Conservation (phyloP, 2,113 vertebrate species). For the Caretta caretta region DNA sequence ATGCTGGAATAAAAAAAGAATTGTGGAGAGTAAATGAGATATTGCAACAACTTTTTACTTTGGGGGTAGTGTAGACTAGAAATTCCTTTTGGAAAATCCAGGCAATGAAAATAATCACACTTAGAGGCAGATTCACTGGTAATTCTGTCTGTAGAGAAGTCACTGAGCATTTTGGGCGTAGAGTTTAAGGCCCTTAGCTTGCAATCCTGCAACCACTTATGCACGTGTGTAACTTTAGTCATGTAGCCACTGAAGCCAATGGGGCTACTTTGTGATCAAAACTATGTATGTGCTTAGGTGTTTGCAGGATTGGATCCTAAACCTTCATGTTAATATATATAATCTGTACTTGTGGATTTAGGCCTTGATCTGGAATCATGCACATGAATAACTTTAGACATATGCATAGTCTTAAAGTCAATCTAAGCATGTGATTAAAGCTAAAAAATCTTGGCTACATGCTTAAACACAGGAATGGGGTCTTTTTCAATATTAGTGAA, state of each 20-base stretch:
- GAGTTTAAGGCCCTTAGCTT: neutral
- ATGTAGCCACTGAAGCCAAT: neutral
- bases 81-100: neutral
- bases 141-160: too few relatives aligned
- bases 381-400: neutral
- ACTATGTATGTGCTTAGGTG: neutral
- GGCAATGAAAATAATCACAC: neutral
- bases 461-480: neutral
- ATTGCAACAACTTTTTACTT: fast-evolving
- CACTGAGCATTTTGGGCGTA: fast-evolving
- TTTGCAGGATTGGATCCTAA: neutral
- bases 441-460: too few relatives aligned
- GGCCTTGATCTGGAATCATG: neutral
- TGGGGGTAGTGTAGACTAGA: fast-evolving
- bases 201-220: fast-evolving
- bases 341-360: fast-evolving
- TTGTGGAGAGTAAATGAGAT: neutral
- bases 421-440: too few relatives aligned
- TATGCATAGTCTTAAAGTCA: too few relatives aligned
- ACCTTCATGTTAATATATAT: fast-evolving
- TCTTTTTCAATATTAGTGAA: fast-evolving
- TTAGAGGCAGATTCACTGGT: neutral
- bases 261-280: too few relatives aligned
- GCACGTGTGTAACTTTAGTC: neutral
- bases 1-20: neutral